Conservation (phyloP, 2,113 vertebrate species). For the Reinhardtius hippoglossoides region DNA sequence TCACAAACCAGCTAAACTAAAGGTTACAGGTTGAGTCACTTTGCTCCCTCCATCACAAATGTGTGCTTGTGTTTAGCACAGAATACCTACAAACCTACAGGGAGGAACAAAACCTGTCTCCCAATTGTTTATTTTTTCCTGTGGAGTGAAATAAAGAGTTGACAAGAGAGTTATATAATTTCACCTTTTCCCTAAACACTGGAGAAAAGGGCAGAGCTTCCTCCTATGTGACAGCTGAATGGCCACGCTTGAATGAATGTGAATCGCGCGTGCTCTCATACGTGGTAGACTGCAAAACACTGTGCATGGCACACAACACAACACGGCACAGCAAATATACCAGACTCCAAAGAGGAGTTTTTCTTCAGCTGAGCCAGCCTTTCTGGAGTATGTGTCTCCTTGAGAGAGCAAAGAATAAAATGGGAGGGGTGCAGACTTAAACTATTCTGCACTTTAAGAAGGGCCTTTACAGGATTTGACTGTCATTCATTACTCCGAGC, state of each 20-base stretch:
- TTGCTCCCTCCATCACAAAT: background rate
- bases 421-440: constrained; percentile 24
- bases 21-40: background rate
- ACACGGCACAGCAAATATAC: constrained; percentile 26
- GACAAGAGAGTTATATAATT: constrained; percentile 21
- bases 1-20: background rate
- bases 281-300: constrained; percentile 19
- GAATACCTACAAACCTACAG: background rate
- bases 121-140: background rate
- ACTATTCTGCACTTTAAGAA: constrained; percentile 20
- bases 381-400: constrained; percentile 24
- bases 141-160: constrained; percentile 8
- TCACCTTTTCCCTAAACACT: constrained; percentile 33
- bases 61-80: constrained; percentile 15
- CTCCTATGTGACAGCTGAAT: constrained; percentile 28
- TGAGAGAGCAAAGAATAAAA: constrained; percentile 17
- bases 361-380: constrained; percentile 34
- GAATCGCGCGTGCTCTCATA: constrained; percentile 44
- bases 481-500: constrained; percentile 29
- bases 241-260: constrained; percentile 32
- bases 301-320: constrained; percentile 1
- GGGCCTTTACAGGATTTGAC: constrained; percentile 30
- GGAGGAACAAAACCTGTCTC: constrained; percentile 5
- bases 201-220: constrained; percentile 26
- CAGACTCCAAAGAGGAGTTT: constrained; percentile 28